These are phyloP conservation scores for Coregonus sp. DNA, from an alignment of 2,797 vertebrate genomes.

Conservation along the genomic window DNA sequence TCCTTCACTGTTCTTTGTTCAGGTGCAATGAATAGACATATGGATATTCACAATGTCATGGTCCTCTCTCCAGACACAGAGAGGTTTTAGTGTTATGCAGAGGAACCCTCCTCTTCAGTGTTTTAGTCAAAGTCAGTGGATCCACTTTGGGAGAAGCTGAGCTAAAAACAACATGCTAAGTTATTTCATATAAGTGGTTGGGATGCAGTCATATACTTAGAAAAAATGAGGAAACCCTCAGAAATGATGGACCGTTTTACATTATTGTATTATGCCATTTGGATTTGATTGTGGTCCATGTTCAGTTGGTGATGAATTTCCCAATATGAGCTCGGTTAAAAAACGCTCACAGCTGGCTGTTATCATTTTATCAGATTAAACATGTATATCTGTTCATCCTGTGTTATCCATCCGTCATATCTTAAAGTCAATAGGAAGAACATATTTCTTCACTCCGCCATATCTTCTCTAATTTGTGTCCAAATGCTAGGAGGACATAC, in stretches of 20 bases:
- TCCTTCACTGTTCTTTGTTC: neutral
- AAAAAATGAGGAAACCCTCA: neutral
- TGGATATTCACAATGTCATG: neutral
- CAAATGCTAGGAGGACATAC: neutral
- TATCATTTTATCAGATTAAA: conserved; percentile 24
- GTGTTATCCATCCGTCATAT: neutral
- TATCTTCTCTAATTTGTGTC: conserved; percentile 1
- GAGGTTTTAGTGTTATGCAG: neutral
- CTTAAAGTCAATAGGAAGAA: neutral
- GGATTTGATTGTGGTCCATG: neutral
- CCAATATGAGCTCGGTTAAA: neutral
- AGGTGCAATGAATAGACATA: conserved; percentile 6
- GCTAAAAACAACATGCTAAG: neutral
- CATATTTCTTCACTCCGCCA: neutral
- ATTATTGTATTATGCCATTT: neutral
- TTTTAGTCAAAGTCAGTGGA: conserved; percentile 8
- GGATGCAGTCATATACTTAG: neutral
- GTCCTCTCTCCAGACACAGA: conserved; percentile 11
- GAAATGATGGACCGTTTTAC: neutral
- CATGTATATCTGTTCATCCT: neutral
- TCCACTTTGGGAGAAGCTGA: conserved; percentile 20
- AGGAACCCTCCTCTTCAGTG: neutral
- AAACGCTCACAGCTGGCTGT: conserved; percentile 7
- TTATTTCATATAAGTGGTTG: neutral
- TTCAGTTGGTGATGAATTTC: neutral